Evolutionary conservation across 2,113 vertebrate species (phyloP), one percentile per base, ranked within the genome.

Genomic region (Tetrax tetrax): DNA sequence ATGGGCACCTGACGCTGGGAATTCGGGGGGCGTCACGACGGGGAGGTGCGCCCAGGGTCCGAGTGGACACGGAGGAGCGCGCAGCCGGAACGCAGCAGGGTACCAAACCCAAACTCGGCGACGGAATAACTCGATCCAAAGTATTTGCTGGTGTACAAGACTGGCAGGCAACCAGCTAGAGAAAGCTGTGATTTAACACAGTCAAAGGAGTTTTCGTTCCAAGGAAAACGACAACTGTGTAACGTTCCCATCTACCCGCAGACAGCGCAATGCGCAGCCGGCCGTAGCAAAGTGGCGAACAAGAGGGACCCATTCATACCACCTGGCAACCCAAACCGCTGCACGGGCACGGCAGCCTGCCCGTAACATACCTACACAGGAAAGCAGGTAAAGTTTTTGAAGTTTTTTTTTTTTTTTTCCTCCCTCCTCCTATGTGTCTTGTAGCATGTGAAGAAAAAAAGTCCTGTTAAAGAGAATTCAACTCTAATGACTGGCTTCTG

Each of bases 21-120:
- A 11, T 3, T 22, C 2, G 1, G 16, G 15, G n/a, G n/a, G 6
- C 1, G 0, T 20, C 66, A 24, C 16, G 45, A 12, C 0, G 3
- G 31, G 35, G 71, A n/a, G 54, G 10, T 8, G 61, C 3, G 1
- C 15, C 6, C 41, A 15, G 17, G n/a, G n/a, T 29, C 14, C 0
- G 2, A 82, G 45, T 51, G 45, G 69, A 37, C 38, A 11, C 45
- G 45, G 61, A 72, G 23, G 23, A 74, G 53, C 35, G 3, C 51
- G 6, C 5, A 20, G 72, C 15, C 23, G 2, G 50, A 28, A 20
- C 0, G 1, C 1, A 0, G 20, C 33, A 80, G 29, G 54, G 19
- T 14, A 29, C 29, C 2, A 0, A 64, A 57, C 56, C 57, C 66
- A 59, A 28, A 37, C 47, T 15, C 68, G 9, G 2, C 1, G 7